phyloP scores from a whole-genome alignment of 2,113 vertebrate species.

The Puma concolor region DNA sequence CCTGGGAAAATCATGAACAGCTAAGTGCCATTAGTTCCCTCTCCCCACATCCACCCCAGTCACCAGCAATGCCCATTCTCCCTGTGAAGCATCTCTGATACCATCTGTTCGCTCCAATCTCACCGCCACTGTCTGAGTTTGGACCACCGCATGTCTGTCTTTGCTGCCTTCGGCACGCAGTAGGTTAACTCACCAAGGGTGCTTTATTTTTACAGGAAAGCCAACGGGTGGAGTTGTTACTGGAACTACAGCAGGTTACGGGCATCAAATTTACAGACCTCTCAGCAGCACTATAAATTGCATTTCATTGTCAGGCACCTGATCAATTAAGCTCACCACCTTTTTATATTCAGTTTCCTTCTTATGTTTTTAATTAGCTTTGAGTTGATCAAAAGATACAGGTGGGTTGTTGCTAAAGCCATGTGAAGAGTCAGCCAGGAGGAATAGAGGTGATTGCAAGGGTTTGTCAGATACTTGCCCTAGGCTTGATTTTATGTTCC shows the following conservation, averaged over 20 bases:
- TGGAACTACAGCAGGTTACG: not conserved
- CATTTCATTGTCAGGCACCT: not conserved
- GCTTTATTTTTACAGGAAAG: not conserved
- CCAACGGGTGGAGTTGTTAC: not conserved
- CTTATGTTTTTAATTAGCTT: not conserved
- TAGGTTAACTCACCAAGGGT: not conserved
- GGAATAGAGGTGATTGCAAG: not conserved
- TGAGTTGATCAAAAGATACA: constrained; percentile 29
- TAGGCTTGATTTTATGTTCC: not conserved
- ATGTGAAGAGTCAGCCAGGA: not conserved
- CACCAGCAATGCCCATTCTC: fast-evolving
- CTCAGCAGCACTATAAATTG: not conserved
- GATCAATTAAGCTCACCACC: not conserved
- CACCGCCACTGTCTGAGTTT: not conserved
- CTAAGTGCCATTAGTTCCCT: not conserved
- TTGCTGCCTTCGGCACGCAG: not conserved
- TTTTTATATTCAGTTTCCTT: constrained; percentile 41
- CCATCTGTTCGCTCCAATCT: not conserved
- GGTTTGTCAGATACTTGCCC: not conserved
- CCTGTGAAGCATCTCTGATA: not conserved
- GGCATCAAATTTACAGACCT: not conserved
- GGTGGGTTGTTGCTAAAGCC: not conserved
- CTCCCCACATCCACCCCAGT: not conserved
- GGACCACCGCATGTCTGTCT: not conserved
- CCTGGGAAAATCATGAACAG: not conserved